Conservation (phyloP, 2,113 vertebrate genomes). For the Nerophis ophidion region DNA sequence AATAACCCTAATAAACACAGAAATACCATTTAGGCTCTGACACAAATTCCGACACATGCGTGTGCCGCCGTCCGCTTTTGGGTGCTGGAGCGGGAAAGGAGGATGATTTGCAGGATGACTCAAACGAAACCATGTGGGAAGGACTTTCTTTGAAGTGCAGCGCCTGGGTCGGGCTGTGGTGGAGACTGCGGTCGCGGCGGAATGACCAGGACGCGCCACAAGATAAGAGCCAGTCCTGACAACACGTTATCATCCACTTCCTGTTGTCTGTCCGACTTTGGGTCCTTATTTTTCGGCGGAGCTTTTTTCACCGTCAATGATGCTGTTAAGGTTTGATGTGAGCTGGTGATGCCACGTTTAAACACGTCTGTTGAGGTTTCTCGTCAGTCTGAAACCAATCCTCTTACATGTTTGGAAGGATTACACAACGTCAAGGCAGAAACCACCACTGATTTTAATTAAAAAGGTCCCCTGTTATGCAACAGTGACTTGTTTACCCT, state of each 20-base stretch:
- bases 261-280: neutral
- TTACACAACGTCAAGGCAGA: neutral
- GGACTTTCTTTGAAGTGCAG: slow-evolving; percentile 1
- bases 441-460: neutral
- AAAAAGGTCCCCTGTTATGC: neutral
- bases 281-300: neutral
- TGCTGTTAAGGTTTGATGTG: neutral
- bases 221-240: neutral
- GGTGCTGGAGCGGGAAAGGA: neutral
- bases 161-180: neutral
- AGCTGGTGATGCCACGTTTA: neutral
- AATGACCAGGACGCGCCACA: neutral
- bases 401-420: neutral
- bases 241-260: neutral
- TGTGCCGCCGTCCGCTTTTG: neutral
- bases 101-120: neutral
- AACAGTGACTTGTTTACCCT: too few species aligned
- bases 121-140: slow-evolving; percentile 1
- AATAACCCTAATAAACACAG: slow-evolving; percentile 18
- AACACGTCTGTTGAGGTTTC: neutral
- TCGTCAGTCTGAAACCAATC: neutral
- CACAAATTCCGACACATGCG: neutral
- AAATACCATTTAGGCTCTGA: slow-evolving; percentile 13
- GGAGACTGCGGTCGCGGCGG: neutral
- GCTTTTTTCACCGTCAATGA: neutral